Evolutionary conservation across 2,113 vertebrate species (phyloP), one percentile per base, ranked within the genome.

Genomic region (Erythrocebus patas): DNA sequence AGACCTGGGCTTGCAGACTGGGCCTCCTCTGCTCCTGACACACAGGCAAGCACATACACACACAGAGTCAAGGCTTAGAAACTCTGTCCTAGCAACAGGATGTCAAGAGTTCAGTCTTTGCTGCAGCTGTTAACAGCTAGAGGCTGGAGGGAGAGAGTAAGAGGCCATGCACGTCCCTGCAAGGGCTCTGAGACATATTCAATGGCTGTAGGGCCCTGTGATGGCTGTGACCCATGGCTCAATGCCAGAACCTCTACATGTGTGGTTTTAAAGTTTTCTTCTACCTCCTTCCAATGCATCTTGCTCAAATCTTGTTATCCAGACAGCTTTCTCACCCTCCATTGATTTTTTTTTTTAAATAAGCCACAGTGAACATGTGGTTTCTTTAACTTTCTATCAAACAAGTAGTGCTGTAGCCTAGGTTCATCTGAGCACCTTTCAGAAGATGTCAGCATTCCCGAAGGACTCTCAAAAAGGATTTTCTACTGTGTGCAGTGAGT

Each of bases 61-160:
- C 45, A 38, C 50, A n/a, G 23, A 43, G 68, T 57, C 22, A 6
- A 64, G 50, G 66, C 48, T 70, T 43, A 27, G 52, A 43, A n/a
- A 20, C 45, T 38, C 9, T 1, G 7, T 79, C 40, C 40, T 45
- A 8, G 68, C 6, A 17, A 48, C 8, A n/a, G 30, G 64, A 64
- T 10, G 17, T 8, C 61, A 68, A 59, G 45, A 75, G 55, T 3
- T 27, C 18, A 38, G 48, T 64, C 64, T 88, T 86, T 16, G 64
- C 25, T 84, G 66, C 3, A 27, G 90, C 78, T 96, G 22, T 79
- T 52, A 81, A 85, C 61, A 93, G 72, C 22, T n/a, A 45, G 76
- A 61, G 59, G 18, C 40, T 48, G 55, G 40, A 5, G 25, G 27
- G 8, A 76, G 83, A 61, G 2, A 45, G 16, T 48, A 66, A 25